Conservation (phyloP, 2,113 vertebrate species). For the Terrapene triunguis region DNA sequence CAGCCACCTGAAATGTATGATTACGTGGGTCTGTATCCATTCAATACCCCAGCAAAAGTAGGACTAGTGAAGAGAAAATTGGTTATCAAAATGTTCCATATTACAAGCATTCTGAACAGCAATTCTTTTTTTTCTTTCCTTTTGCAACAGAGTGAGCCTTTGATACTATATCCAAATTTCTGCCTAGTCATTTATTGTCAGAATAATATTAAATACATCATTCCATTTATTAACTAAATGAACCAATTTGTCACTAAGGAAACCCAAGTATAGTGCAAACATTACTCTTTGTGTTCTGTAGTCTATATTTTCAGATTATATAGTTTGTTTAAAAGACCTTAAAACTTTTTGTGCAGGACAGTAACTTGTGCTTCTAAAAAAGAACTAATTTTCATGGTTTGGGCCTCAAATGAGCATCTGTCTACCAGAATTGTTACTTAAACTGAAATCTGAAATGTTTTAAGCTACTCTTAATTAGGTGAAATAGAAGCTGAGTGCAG, state of each 20-base stretch:
- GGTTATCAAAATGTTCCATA: conserved; percentile 33
- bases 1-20: neutral
- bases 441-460: neutral
- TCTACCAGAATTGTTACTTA: neutral
- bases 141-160: conserved; percentile 36
- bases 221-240: conserved; percentile 40
- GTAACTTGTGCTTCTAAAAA: neutral
- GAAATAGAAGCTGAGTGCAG: neutral
- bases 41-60: conserved; percentile 22
- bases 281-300: neutral
- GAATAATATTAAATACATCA: conserved; percentile 14
- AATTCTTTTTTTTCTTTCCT: neutral
- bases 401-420: neutral
- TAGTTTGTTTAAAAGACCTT: neutral
- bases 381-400: neutral
- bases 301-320: neutral
- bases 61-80: conserved; percentile 27
- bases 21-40: neutral
- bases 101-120: neutral
- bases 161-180: neutral
- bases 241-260: conserved; percentile 65
- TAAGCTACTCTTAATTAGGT: neutral
- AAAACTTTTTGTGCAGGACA: neutral
- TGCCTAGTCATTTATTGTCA: conserved; percentile 12
- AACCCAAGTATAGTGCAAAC: neutral